These are phyloP conservation scores for Dasyornis broadbenti DNA, from an alignment of 2,113 vertebrate species.

Conservation along the genomic window DNA sequence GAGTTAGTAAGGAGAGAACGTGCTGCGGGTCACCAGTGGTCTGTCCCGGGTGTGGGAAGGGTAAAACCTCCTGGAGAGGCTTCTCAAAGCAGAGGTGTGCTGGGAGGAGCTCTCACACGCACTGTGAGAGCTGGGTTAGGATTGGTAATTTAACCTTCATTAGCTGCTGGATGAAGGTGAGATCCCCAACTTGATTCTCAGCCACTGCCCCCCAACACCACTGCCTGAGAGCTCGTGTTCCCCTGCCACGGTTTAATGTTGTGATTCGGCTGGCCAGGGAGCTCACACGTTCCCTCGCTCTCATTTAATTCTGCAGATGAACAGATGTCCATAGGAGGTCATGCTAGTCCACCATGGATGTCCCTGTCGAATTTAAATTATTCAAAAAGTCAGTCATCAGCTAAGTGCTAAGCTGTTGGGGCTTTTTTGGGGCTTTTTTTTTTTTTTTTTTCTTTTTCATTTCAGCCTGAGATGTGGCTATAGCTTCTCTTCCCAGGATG, in stretches of 20 bases:
- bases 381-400: neutral
- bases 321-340: neutral
- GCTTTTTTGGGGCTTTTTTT: neutral
- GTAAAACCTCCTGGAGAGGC: neutral
- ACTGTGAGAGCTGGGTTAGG: neutral
- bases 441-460: neutral
- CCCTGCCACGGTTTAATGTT: neutral
- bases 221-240: neutral
- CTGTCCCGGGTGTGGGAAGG: neutral
- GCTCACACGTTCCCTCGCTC: accelerated
- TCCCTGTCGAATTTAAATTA: neutral
- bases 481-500: neutral
- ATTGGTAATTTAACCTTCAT: neutral
- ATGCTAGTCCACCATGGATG: neutral
- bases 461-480: neutral
- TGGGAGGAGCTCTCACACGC: neutral
- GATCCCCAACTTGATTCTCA: neutral
- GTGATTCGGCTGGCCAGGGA: neutral
- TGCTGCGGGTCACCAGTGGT: neutral
- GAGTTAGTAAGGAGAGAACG: neutral
- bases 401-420: neutral
- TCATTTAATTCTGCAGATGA: neutral
- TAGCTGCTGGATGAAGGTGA: neutral
- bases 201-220: neutral
- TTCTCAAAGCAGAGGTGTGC: neutral